A percentile compares a stretch with the other conserved stretches of the same genome.
Conservation (phyloP, 2,888 invertebrate genomes). For the Elysia crispata region DNA sequence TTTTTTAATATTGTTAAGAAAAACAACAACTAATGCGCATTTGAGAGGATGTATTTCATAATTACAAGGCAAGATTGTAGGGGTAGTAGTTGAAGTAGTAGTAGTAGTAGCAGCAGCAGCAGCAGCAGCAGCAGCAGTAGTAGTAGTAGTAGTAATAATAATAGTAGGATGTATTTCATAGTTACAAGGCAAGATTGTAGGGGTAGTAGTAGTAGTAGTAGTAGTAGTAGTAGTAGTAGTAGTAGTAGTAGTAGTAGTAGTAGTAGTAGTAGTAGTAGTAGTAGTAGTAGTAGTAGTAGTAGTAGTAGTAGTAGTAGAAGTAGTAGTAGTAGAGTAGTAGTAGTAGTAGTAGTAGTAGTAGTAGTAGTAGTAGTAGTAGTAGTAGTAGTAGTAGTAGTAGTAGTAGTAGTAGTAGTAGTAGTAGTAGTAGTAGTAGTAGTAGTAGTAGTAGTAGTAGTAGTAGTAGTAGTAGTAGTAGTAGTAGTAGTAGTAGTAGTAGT, state of each 20-base stretch:
- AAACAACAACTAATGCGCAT: too few species aligned
- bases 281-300: conserved; percentile 38
- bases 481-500: conserved; percentile 38
- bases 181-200: conserved; percentile 2
- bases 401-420: background rate
- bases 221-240: conserved; percentile 38
- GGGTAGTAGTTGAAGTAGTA: conserved; percentile 43
- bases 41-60: too few species aligned
- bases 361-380: background rate
- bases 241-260: conserved; percentile 44
- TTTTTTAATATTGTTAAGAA: too few species aligned
- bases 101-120: conserved; percentile 38
- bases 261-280: conserved; percentile 37
- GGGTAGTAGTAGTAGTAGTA: background rate
- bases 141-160: conserved; percentile 35
- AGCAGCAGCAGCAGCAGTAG: conserved; percentile 37
- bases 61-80: background rate
- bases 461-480: conserved; percentile 45
- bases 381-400: background rate
- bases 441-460: conserved; percentile 32
- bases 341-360: background rate
- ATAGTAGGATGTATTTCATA: background rate
- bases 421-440: conserved; percentile 6
- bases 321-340: too few species aligned
- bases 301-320: conserved; percentile 35